Conservation (phyloP, 2,888 invertebrate genomes). For the Archaeoteleia sp. region DNA sequence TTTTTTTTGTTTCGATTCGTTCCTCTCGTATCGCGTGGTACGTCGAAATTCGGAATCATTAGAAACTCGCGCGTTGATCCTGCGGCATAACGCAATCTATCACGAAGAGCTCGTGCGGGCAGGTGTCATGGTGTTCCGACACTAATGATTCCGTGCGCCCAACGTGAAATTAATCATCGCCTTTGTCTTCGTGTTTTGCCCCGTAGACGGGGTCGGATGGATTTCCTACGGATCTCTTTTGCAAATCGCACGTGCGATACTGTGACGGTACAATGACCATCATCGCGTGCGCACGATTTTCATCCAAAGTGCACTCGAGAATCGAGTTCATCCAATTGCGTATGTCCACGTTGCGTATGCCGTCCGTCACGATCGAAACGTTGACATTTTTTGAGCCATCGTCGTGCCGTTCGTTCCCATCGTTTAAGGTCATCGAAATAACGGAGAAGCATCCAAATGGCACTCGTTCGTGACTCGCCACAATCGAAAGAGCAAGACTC, state of each 20-base stretch:
- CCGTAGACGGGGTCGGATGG: conserved; percentile 48
- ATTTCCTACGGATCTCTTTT: conserved; percentile 48
- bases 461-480: conserved; percentile 58
- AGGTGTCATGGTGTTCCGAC: conserved; percentile 72
- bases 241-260: conserved; percentile 44
- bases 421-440: conserved; percentile 67
- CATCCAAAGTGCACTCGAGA: conserved; percentile 5
- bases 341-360: no score
- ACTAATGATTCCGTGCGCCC: conserved; percentile 72
- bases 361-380: conserved; percentile 58
- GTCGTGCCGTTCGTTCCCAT: conserved; percentile 54
- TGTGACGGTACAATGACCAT: conserved; percentile 27
- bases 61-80: conserved; percentile 61
- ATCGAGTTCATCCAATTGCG: no score
- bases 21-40: conserved; percentile 63
- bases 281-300: conserved; percentile 37
- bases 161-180: conserved; percentile 72
- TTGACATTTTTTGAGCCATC: conserved; percentile 64
- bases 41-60: conserved; percentile 70
- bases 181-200: conserved; percentile 69
- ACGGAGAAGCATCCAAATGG: conserved; percentile 58
- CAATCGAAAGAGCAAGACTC: conserved; percentile 36
- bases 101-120: conserved; percentile 70
- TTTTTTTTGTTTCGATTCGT: conserved; percentile 56
- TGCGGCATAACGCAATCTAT: conserved; percentile 66